These are phyloP conservation scores for Salpingus planirostris DNA, from an alignment of 2,888 invertebrate species.

Conservation along the genomic window DNA sequence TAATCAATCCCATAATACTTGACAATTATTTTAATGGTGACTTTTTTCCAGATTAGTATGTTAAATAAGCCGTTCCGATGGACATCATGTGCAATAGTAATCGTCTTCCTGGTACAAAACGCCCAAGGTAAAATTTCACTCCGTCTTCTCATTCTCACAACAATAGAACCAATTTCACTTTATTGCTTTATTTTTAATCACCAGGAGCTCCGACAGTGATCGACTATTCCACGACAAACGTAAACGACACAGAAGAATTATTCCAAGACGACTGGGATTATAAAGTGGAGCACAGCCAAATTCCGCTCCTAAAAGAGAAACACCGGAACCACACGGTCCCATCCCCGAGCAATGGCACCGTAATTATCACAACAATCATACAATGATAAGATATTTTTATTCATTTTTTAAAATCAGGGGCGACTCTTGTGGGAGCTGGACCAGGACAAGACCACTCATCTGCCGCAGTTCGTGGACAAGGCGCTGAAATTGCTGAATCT, in stretches of 20 bases:
- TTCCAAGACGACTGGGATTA: constrained; percentile 39
- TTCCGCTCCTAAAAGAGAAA: constrained; percentile 29
- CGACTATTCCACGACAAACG: constrained; percentile 10
- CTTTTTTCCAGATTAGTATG: constrained; percentile 19
- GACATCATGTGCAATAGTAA: constrained; percentile 20
- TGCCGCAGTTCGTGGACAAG: constrained; percentile 74
- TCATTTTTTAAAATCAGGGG: no score
- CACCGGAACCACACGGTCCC: constrained; percentile 38
- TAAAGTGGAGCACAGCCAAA: constrained; percentile 28
- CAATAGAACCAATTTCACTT: not conserved
- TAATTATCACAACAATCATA: constrained; percentile 28
- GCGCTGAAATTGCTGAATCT: constrained; percentile 74
- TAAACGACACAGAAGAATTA: constrained; percentile 15
- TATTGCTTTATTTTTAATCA: constrained; percentile 9
- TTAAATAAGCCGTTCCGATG: constrained; percentile 16
- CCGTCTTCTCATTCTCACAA: no score
- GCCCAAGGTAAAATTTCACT: no score
- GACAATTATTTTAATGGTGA: no score
- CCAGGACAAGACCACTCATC: constrained; percentile 57
- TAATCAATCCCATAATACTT: no score
- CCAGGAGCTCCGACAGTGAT: constrained; percentile 22
- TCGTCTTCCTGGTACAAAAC: no score
- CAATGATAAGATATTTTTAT: constrained; percentile 10
- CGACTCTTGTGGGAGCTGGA: constrained; percentile 66
- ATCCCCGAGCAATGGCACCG: constrained; percentile 36